Evolutionary conservation across 2,888 invertebrate genomes (phyloP).

Genomic region (Torymus tubicola): DNA sequence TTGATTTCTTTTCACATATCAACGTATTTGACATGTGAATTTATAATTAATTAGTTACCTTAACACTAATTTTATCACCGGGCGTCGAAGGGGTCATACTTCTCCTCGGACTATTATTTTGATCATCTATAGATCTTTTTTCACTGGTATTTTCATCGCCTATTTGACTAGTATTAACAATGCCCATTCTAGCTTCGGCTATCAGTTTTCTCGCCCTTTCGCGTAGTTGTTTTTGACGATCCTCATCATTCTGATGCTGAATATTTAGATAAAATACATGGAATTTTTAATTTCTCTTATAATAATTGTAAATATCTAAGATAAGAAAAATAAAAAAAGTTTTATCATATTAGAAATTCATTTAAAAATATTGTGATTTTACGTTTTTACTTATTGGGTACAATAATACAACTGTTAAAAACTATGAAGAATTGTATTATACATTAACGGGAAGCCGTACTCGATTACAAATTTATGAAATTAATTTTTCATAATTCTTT

Average conservation of each 20-base stretch:
- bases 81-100: constrained; percentile 74
- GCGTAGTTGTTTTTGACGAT: constrained; percentile 89
- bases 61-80: constrained; percentile 71
- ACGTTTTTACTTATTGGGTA: too few species aligned
- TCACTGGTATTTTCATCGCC: constrained; percentile 70
- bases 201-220: constrained; percentile 94
- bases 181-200: constrained; percentile 87
- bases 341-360: not conserved
- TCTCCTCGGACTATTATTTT: constrained; percentile 74
- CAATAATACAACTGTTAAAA: too few species aligned
- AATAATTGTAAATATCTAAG: not conserved
- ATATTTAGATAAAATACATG: not conserved
- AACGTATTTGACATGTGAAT: constrained; percentile 23
- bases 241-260: constrained; percentile 84
- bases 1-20: not conserved
- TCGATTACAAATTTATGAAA: too few species aligned
- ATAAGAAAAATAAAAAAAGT: not conserved
- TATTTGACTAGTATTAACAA: constrained; percentile 74
- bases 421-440: too few species aligned
- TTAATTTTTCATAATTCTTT: too few species aligned
- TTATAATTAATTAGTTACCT: constrained; percentile 57
- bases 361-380: too few species aligned
- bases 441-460: too few species aligned
- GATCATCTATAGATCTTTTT: constrained; percentile 72
- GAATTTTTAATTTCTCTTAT: too few species aligned